Conservation (phyloP, 2,797 vertebrate species). For the Poeciliopsis paucimaculata region DNA sequence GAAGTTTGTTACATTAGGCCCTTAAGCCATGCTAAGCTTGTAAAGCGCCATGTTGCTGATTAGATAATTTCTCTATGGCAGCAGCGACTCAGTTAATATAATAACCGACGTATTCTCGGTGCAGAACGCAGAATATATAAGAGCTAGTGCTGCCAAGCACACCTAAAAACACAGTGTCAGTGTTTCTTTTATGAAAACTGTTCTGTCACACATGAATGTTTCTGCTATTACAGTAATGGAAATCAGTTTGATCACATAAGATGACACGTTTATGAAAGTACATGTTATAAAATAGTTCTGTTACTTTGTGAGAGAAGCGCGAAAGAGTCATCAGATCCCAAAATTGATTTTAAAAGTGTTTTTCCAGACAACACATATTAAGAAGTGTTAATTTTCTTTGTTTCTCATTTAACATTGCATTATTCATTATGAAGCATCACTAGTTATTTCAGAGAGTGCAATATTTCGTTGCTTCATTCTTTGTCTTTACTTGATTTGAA, state of each 20-base stretch:
- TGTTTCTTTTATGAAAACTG: background rate
- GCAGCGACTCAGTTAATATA: background rate
- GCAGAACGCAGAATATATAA: background rate
- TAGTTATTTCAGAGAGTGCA: conserved; percentile 50
- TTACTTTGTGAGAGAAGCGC: background rate
- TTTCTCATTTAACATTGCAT: conserved; percentile 40
- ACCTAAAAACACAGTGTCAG: background rate
- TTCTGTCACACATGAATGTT: background rate
- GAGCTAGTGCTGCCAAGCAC: background rate
- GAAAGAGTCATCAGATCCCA: conserved; percentile 13
- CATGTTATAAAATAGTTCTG: background rate
- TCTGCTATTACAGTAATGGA: background rate
- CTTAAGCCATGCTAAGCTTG: conserved; percentile 9
- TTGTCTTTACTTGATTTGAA: conserved; percentile 16
- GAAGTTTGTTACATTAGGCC: conserved; percentile 9
- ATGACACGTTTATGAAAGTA: background rate
- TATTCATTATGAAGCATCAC: conserved; percentile 48
- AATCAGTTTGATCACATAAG: background rate
- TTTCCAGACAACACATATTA: conserved; percentile 48
- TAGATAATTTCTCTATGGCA: conserved; percentile 5
- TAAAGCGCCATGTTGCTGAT: conserved; percentile 8
- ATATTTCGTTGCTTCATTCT: conserved; percentile 30
- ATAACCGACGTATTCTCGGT: background rate
- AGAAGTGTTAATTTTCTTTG: conserved; percentile 61
- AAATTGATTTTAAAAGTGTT: conserved; percentile 53